Evolutionary conservation across 1,140 invertebrate species (phyloP).

Genomic region (Leptopilina clavipes): DNA sequence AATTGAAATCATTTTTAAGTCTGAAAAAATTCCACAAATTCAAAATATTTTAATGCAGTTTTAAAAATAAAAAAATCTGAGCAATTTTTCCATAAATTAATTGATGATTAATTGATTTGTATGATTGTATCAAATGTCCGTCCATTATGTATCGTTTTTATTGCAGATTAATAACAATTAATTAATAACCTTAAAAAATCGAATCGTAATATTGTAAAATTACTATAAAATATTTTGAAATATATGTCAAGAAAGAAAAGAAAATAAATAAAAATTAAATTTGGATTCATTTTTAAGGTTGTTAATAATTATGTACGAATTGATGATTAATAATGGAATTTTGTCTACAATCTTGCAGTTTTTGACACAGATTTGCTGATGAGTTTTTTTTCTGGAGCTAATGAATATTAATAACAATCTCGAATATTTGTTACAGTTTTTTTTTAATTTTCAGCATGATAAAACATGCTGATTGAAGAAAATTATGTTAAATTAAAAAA

Average conservation of each 20-base stretch:
- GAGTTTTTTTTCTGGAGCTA: slow-evolving; percentile 42
- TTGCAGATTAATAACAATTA: neutral
- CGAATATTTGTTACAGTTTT: slow-evolving; percentile 38
- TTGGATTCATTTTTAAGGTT: no score
- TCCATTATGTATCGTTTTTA: slow-evolving; percentile 29
- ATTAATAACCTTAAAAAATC: slow-evolving; percentile 12
- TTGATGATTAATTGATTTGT: neutral
- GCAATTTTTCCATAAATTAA: neutral
- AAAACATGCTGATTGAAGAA: slow-evolving; percentile 22
- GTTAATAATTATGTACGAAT: no score
- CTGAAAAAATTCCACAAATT: neutral
- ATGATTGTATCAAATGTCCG: neutral
- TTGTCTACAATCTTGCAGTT: neutral
- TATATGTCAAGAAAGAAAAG: neutral
- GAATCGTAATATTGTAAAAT: no score
- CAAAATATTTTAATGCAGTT: neutral
- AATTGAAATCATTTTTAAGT: no score
- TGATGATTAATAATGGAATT: neutral
- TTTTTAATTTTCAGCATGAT: slow-evolving; percentile 53
- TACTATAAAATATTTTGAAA: no score
- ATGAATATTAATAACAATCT: slow-evolving; percentile 40
- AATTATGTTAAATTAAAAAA: neutral
- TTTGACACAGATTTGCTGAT: neutral
- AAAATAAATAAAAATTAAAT: no score
- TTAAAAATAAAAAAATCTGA: neutral